Percentiles rank a stretch among this genome's conserved stretches.
phyloP scores from a whole-genome alignment of 2,113 vertebrate genomes.

The Anoplopoma fimbria region DNA sequence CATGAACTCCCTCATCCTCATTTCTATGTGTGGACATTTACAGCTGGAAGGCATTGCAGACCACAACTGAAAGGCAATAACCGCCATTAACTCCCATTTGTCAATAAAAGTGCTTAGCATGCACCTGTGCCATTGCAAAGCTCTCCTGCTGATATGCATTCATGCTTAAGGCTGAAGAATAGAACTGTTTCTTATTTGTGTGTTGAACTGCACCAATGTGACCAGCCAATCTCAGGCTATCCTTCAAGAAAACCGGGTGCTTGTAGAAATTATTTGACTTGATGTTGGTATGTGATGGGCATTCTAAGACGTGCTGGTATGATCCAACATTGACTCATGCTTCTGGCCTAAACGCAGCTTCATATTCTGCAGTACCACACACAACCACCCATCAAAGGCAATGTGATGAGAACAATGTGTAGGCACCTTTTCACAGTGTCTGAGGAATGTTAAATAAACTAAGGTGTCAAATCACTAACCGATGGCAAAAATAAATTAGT shows the following conservation, averaged over 20 bases:
- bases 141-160: not conserved
- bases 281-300: not conserved
- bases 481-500: not conserved
- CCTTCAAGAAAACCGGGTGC: not conserved
- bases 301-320: not conserved
- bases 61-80: slow-evolving; percentile 1
- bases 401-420: not conserved
- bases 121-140: not conserved
- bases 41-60: not conserved
- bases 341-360: not conserved
- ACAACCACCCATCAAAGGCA: not conserved
- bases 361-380: not conserved
- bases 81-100: not conserved
- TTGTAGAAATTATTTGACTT: not conserved
- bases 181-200: not conserved
- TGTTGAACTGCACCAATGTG: not conserved
- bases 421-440: not conserved
- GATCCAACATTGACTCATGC: not conserved
- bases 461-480: not conserved
- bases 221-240: not conserved
- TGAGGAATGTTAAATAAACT: not conserved
- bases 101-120: not conserved
- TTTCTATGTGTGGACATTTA: not conserved
- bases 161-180: not conserved
- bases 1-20: not conserved